Percentiles rank a stretch among this genome's conserved stretches.
These are phyloP conservation scores for Pteruthius melanotis DNA, from an alignment of 2,113 vertebrate genomes.

Conservation along the genomic window DNA sequence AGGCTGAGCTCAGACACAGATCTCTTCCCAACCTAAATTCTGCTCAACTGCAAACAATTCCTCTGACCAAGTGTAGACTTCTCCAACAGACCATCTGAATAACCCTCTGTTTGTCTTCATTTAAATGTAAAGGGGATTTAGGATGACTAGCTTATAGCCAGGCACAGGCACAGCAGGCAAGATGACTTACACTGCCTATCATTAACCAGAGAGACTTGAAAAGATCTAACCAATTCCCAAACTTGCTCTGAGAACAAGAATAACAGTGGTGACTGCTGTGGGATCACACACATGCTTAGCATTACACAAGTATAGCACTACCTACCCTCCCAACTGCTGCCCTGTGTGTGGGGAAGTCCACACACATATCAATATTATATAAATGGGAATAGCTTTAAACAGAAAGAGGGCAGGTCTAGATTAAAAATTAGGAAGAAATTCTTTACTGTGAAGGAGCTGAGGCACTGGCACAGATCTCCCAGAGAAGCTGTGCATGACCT, in stretches of 20 bases:
- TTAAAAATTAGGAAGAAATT: not conserved
- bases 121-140: not conserved
- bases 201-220: not conserved
- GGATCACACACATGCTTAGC: not conserved
- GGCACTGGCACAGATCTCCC: not conserved
- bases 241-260: not conserved
- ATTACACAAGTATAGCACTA: not conserved
- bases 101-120: not conserved
- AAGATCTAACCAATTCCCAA: not conserved
- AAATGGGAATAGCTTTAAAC: not conserved
- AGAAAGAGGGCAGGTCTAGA: not conserved
- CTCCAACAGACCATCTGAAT: not conserved
- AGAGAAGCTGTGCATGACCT: not conserved
- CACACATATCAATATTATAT: no score
- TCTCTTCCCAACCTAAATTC: not conserved
- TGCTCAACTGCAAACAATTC: not conserved
- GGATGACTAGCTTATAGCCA: not conserved
- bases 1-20: not conserved
- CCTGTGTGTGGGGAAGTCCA: not conserved
- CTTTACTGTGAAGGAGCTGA: not conserved
- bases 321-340: rapidly evolving
- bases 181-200: not conserved
- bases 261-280: not conserved
- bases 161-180: no score
- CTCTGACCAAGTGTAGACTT: not conserved